phyloP scores from a whole-genome alignment of 2,888 invertebrate species.

The Microchrysa polita region DNA sequence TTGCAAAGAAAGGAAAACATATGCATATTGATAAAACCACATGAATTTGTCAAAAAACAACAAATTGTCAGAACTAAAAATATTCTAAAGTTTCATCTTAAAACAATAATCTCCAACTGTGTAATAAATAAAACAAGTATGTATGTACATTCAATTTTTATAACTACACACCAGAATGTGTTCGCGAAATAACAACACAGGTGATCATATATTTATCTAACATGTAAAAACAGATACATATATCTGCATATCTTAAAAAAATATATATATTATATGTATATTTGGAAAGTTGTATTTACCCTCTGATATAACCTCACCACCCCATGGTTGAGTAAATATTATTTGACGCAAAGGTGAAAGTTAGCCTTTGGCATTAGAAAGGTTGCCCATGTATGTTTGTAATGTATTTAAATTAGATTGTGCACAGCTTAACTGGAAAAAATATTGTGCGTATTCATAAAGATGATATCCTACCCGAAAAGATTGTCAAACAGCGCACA shows the following conservation, averaged over 20 bases:
- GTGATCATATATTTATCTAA: constrained; percentile 32
- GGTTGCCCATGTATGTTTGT: background rate
- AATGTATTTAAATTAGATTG: constrained; percentile 5
- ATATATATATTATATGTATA: too few species aligned
- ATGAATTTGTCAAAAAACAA: too few species aligned
- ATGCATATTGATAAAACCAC: too few species aligned
- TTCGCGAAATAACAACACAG: constrained; percentile 7
- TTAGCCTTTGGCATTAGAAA: constrained; percentile 2
- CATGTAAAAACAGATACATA: constrained; percentile 22
- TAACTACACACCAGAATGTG: background rate
- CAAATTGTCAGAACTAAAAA: too few species aligned
- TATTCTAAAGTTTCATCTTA: too few species aligned
- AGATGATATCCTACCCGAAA: too few species aligned
- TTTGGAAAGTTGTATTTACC: too few species aligned
- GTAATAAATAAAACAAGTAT: background rate
- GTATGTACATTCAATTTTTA: background rate
- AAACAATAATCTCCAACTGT: too few species aligned
- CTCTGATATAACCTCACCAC: constrained; percentile 1
- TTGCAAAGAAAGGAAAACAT: too few species aligned
- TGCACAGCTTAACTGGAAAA: too few species aligned
- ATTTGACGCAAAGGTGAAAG: constrained; percentile 32
- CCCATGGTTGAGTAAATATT: constrained; percentile 12
- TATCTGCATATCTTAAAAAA: background rate
- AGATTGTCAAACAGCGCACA: too few species aligned
- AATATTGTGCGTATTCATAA: too few species aligned